Conservation (phyloP, 1,140 invertebrate genomes). For the Hetaerina americana region DNA sequence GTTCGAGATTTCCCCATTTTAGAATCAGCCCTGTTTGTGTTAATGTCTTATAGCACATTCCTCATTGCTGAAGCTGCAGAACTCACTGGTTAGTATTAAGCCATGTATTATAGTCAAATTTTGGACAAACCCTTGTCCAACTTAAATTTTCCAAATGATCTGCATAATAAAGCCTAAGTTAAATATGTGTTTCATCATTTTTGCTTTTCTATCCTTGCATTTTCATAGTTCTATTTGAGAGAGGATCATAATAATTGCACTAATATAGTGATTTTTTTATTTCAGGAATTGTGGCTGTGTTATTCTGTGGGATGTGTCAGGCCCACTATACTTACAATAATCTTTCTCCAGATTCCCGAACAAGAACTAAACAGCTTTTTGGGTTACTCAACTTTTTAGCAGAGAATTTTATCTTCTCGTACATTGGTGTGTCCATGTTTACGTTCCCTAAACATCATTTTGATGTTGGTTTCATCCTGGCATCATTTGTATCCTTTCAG, state of each 20-base stretch:
- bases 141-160: no score
- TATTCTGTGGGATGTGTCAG: conserved; percentile 98
- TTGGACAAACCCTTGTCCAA: no score
- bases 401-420: conserved; percentile 98
- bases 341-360: conserved; percentile 73
- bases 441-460: conserved; percentile 93
- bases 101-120: no score
- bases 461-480: conserved; percentile 79
- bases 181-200: no score
- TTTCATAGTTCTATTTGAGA: no score
- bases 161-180: no score
- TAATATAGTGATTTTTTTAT: conserved; percentile 16
- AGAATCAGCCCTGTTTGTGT: conserved; percentile 89
- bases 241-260: background rate
- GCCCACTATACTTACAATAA: conserved; percentile 99
- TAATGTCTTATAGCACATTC: conserved; percentile 97
- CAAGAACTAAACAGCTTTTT: conserved; percentile 88
- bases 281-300: conserved; percentile 81
- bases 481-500: conserved; percentile 80
- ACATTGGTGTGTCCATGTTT: conserved; percentile 98
- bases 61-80: conserved; percentile 90
- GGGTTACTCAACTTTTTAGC: conserved; percentile 92
- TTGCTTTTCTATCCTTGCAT: no score
- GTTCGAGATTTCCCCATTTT: conserved; percentile 90
- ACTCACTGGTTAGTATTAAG: conserved; percentile 74